Percentiles rank a stretch among this genome's conserved stretches.
Evolutionary conservation across 2,113 vertebrate species (phyloP).

Genomic region (Callipepla californica): DNA sequence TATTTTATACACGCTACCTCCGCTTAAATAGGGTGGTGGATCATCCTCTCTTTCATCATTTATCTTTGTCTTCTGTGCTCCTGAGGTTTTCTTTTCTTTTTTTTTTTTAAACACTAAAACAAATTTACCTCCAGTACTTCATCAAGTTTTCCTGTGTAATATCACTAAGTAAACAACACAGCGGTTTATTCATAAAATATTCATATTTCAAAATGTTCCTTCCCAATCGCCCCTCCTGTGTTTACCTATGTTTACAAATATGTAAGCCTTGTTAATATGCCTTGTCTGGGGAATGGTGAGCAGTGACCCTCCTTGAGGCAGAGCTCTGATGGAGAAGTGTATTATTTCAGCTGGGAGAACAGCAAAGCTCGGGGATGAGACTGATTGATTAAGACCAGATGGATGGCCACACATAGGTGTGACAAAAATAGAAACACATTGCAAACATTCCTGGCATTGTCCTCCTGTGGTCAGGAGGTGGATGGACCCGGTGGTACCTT

Average conservation of each 20-base stretch:
- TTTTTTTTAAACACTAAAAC: conserved; percentile 27
- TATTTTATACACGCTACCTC: conserved; percentile 69
- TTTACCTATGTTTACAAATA: conserved; percentile 79
- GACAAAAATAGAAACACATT: conserved; percentile 90
- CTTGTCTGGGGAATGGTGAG: conserved; percentile 62
- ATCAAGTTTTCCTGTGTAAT: conserved; percentile 69
- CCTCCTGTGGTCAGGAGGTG: conserved; percentile 80
- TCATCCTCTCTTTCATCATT: conserved; percentile 56
- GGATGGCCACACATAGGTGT: conserved; percentile 89
- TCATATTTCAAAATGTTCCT: conserved; percentile 70
- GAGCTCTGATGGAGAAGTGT: conserved; percentile 77
- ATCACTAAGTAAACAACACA: conserved; percentile 68
- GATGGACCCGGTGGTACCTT: conserved; percentile 74
- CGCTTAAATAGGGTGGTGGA: conserved; percentile 51
- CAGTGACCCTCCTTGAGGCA: conserved; percentile 77
- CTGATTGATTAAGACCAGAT: conserved; percentile 96
- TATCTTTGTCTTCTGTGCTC: conserved; percentile 67
- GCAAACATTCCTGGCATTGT: conserved; percentile 88
- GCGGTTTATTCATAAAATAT: conserved; percentile 77
- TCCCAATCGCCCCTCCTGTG: conserved; percentile 52
- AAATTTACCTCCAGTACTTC: conserved; percentile 72
- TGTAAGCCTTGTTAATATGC: conserved; percentile 73
- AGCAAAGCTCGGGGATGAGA: conserved; percentile 84
- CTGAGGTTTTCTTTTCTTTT: background rate
- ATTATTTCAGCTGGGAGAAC: conserved; percentile 93